Percentiles rank a stretch among this genome's conserved stretches.
Evolutionary conservation across 2,113 vertebrate genomes (phyloP).

Genomic region (Pitta sordida): DNA sequence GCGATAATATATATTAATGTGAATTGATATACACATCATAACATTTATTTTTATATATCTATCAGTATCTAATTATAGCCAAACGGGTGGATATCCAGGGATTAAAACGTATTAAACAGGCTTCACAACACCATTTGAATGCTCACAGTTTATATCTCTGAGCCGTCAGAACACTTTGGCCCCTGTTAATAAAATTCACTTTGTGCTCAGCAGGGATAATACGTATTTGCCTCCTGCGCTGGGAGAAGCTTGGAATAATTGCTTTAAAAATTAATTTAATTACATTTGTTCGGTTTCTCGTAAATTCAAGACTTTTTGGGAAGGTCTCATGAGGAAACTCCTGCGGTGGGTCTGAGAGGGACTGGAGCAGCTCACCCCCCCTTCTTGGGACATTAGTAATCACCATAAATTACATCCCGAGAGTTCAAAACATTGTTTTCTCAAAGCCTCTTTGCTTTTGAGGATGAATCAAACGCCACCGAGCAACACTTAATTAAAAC

Average conservation of each 20-base stretch:
- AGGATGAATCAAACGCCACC: not conserved
- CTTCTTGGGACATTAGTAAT: not conserved
- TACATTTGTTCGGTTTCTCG: not conserved
- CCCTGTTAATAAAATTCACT: not conserved
- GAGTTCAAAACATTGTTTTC: not conserved
- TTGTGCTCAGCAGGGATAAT: not conserved
- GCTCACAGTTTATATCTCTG: not conserved
- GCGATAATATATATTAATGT: not conserved
- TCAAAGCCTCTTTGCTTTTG: not conserved
- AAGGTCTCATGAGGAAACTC: not conserved
- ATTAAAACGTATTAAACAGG: not conserved
- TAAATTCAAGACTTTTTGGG: not conserved
- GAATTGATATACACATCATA: fast-evolving
- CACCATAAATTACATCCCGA: not conserved
- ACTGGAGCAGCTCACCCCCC: not conserved
- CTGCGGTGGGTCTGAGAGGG: not conserved
- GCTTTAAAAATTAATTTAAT: not conserved
- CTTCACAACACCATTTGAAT: not conserved
- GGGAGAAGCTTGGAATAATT: not conserved
- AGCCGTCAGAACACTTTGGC: not conserved
- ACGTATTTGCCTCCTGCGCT: not conserved
- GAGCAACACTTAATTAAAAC: not conserved
- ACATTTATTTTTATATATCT: not conserved
- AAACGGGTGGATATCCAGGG: not conserved
- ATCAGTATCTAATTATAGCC: not conserved